Base-by-base conservation (phyloP, 2,888 invertebrate species). In the Mythimna vitellina region DNA sequence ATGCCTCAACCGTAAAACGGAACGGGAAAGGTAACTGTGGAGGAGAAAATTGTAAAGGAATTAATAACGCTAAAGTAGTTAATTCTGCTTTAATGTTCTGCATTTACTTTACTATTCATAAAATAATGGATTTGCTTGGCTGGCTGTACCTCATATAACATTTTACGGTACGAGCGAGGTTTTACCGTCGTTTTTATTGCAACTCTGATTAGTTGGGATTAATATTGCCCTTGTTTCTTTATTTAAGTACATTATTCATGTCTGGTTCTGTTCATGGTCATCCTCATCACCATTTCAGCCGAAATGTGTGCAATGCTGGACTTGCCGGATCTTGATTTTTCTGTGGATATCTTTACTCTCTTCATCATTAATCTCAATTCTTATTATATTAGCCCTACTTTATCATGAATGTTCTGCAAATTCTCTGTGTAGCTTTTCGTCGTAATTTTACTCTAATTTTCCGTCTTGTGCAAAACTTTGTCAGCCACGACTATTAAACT, bases 61-160 rank as follows among this genome's bases (percentile, higher is more conserved):
- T 82, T 65, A 79, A 66, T 82, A 69, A 79, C 17, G 68, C 46
- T 73, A 25, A 60, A 66, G 69, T 69, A 73, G 62, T 73, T 73
- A 68, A 71, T 68, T 65, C 65, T 58, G 35, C 49, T 80, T 67
- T 51, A 82, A 54, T 67, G 38, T 64, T 51, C 12, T 70, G 57
- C 53, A 81, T 77, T 81, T 62, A 54, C 35, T 76, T 78, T 69
- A 81, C 46, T 62, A 65, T 77, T 65, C 61, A 76, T 78, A 64
- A 71, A 81, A 73, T 0, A 63, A 71, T 61, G 42, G 35, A 64
- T 70, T 78, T 63, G 29, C 20, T 81, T 66, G 56, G 38, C 35
- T 51, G 6, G 38, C 57, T 78, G 49, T 42, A 60, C 20, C 20
- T 32, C 14, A 49, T 51, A 60, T 14, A 25, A 58, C 53, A n/a